phyloP scores from a whole-genome alignment of 1,140 invertebrate species.

The Oedothorax gibbosus region DNA sequence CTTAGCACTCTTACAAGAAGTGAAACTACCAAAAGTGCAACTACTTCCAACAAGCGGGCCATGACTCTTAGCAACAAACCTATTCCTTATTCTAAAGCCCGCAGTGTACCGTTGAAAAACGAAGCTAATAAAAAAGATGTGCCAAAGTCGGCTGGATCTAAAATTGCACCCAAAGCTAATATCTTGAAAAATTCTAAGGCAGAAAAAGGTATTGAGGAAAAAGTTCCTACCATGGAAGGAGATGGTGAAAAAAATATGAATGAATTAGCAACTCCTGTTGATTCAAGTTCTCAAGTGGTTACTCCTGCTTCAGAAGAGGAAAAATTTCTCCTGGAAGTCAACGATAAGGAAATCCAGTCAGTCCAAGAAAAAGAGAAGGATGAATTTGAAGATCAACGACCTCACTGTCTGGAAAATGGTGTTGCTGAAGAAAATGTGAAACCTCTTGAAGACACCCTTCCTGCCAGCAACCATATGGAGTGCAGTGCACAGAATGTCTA shows the following conservation, averaged over 20 bases:
- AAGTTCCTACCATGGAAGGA: background rate
- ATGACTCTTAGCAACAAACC: slow-evolving; percentile 10
- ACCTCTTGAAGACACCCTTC: background rate
- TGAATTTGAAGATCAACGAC: slow-evolving; percentile 1
- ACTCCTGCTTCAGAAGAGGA: slow-evolving; percentile 39
- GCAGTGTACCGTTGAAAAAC: background rate
- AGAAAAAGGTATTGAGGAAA: background rate
- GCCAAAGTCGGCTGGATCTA: slow-evolving; percentile 14
- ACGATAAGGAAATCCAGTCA: slow-evolving; percentile 30
- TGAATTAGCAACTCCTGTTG: background rate
- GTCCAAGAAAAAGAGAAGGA: background rate
- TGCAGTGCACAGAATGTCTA: background rate
- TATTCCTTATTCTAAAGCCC: background rate
- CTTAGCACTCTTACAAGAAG: background rate
- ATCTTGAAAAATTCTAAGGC: background rate
- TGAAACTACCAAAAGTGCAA: background rate
- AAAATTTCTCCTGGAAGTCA: slow-evolving; percentile 39
- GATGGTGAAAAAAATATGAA: background rate
- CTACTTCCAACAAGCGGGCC: background rate
- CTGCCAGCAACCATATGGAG: too few relatives aligned
- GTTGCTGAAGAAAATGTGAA: background rate
- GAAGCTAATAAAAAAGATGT: slow-evolving; percentile 29
- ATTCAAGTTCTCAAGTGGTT: background rate
- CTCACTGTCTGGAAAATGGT: background rate
- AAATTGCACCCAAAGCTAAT: background rate